Evolutionary conservation across 2,888 invertebrate genomes (phyloP).

Genomic region (Drosophila parthenogenetica): DNA sequence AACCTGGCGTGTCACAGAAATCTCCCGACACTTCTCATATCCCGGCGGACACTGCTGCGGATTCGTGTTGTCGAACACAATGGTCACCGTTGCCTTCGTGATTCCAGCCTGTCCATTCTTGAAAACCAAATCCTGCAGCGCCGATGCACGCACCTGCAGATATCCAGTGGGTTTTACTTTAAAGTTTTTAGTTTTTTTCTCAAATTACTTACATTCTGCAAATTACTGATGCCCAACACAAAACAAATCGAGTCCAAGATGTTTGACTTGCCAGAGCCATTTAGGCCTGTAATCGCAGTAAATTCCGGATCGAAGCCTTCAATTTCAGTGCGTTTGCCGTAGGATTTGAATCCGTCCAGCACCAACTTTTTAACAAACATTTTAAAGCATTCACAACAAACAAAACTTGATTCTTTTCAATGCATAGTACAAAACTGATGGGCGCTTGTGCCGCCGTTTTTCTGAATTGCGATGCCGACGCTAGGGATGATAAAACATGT

Average conservation of each 20-base stretch:
- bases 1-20: constrained; percentile 96
- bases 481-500: constrained; percentile 26
- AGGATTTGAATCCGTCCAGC: constrained; percentile 99
- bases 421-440: constrained; percentile 12
- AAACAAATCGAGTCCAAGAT: constrained; percentile 99
- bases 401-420: not conserved
- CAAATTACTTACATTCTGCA: constrained; percentile 90
- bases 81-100: constrained; percentile 97
- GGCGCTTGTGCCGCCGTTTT: constrained; percentile 48
- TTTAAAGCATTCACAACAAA: constrained; percentile 1
- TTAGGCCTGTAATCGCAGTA: constrained; percentile 99
- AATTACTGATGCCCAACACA: constrained; percentile 96
- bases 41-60: constrained; percentile 93
- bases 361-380: constrained; percentile 97
- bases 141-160: constrained; percentile 93
- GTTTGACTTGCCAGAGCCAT: constrained; percentile 99
- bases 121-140: constrained; percentile 97
- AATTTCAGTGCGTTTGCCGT: constrained; percentile 96
- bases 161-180: not conserved
- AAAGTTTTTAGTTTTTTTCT: not conserved
- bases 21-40: constrained; percentile 95
- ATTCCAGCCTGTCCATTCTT: constrained; percentile 98
- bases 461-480: constrained; percentile 45
- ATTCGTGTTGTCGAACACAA: constrained; percentile 97
- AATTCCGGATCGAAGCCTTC: constrained; percentile 97